phyloP scores from a whole-genome alignment of 2,888 invertebrate species.

The Corbicula japonica region DNA sequence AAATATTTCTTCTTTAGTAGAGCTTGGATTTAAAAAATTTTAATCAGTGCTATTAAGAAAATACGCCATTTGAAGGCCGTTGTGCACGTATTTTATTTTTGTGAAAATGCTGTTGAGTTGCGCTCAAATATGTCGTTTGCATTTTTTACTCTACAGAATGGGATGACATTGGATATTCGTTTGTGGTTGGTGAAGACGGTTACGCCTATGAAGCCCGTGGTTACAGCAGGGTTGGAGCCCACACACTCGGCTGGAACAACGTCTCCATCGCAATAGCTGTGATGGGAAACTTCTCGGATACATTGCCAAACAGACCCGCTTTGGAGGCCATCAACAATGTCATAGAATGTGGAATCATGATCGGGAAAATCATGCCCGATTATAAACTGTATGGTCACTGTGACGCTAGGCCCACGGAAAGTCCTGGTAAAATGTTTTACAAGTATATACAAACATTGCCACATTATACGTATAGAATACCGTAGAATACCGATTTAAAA shows the following conservation, averaged over 20 bases:
- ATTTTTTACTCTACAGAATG: too few species aligned
- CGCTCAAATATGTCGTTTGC: too few species aligned
- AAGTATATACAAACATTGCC: slow-evolving; percentile 66
- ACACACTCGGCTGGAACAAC: slow-evolving; percentile 90
- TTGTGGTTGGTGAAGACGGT: slow-evolving; percentile 93
- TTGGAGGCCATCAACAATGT: slow-evolving; percentile 70
- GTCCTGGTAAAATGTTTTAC: slow-evolving; percentile 73
- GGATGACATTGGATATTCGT: slow-evolving; percentile 88
- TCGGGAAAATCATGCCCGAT: slow-evolving; percentile 61
- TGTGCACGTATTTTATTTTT: too few species aligned
- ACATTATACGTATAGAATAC: slow-evolving; percentile 36
- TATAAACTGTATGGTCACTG: slow-evolving; percentile 76
- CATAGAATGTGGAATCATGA: slow-evolving; percentile 73
- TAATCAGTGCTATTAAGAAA: too few species aligned
- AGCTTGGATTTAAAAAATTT: too few species aligned
- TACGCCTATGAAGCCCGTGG: slow-evolving; percentile 91
- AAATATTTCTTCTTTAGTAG: too few species aligned
- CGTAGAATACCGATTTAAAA: not conserved
- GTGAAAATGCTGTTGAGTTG: too few species aligned
- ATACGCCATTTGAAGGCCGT: too few species aligned
- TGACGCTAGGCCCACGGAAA: slow-evolving; percentile 60
- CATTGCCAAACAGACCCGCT: slow-evolving; percentile 70
- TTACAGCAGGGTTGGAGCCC: slow-evolving; percentile 92
- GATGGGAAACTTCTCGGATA: slow-evolving; percentile 76
- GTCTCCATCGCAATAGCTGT: slow-evolving; percentile 70